Conservation (phyloP, 1,140 invertebrate species). For the Wiebesia pumilae region DNA sequence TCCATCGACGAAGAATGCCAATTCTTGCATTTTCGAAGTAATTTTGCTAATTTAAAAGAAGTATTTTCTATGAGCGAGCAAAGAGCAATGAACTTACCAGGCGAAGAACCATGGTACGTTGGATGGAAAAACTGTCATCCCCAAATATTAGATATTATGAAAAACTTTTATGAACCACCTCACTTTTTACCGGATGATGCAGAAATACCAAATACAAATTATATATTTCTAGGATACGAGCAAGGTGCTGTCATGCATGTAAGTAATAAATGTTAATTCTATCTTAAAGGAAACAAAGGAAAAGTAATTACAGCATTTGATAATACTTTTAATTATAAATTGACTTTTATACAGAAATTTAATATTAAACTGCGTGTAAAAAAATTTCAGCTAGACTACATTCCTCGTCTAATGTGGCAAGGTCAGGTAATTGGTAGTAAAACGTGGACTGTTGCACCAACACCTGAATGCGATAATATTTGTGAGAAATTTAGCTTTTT, state of each 20-base stretch:
- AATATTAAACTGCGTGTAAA: not conserved
- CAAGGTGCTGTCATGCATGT: conserved; percentile 95
- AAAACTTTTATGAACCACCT: conserved; percentile 86
- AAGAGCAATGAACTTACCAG: conserved; percentile 79
- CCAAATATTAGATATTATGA: conserved; percentile 83
- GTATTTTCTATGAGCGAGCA: conserved; percentile 85
- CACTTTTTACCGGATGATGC: conserved; percentile 92
- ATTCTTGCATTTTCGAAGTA: conserved; percentile 92
- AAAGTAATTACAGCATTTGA: no score
- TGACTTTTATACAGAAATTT: not conserved
- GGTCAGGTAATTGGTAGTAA: conserved; percentile 92
- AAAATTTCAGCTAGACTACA: conserved; percentile 89
- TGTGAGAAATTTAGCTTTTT: conserved; percentile 85
- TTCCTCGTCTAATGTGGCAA: conserved; percentile 94
- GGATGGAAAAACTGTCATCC: conserved; percentile 95
- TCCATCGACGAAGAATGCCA: conserved; percentile 87
- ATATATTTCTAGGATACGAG: conserved; percentile 95
- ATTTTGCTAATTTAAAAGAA: conserved; percentile 85
- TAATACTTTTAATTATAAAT: no score
- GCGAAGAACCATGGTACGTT: conserved; percentile 89
- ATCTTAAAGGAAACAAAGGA: not conserved
- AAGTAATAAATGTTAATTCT: conserved; percentile 67
- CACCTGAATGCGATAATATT: conserved; percentile 89
- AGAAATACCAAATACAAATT: conserved; percentile 92
- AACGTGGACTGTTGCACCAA: conserved; percentile 89